Conservation (phyloP, 2,888 invertebrate genomes). For the Bruchidius siliquastri region DNA sequence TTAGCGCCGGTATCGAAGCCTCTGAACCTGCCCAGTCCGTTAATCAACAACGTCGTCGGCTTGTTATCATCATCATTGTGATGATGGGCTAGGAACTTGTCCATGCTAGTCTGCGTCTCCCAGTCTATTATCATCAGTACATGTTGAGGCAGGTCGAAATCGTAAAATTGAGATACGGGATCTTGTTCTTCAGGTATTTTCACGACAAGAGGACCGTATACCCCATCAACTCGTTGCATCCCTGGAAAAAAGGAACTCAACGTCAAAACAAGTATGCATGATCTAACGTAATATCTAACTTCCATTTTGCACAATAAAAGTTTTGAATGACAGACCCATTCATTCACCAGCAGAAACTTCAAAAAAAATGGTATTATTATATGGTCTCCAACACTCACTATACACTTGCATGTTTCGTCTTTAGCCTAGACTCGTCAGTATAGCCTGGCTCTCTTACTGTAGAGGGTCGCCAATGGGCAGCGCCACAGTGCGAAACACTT, state of each 20-base stretch:
- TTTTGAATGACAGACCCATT: too few species aligned
- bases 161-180: conserved; percentile 65
- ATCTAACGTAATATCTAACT: too few species aligned
- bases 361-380: too few species aligned
- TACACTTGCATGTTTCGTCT: too few species aligned
- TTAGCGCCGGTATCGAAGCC: conserved; percentile 37
- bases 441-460: too few species aligned
- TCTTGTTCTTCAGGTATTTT: conserved; percentile 61
- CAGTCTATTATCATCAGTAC: conserved; percentile 76
- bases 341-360: too few species aligned
- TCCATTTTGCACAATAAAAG: too few species aligned
- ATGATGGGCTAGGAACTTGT: conserved; percentile 79
- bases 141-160: conserved; percentile 74
- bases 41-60: conserved; percentile 74
- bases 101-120: conserved; percentile 67
- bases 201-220: conserved; percentile 74
- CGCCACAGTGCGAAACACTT: too few species aligned
- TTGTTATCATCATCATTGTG: conserved; percentile 79
- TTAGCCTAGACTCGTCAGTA: too few species aligned
- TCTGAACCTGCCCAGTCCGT: conserved; percentile 68
- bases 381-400: too few species aligned
- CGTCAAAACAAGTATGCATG: too few species aligned
- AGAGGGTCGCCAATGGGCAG: too few species aligned
- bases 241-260: conserved; percentile 54
- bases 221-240: conserved; percentile 82